Evolutionary conservation across 2,888 invertebrate species (phyloP).

Genomic region (Cosmia trapezina): DNA sequence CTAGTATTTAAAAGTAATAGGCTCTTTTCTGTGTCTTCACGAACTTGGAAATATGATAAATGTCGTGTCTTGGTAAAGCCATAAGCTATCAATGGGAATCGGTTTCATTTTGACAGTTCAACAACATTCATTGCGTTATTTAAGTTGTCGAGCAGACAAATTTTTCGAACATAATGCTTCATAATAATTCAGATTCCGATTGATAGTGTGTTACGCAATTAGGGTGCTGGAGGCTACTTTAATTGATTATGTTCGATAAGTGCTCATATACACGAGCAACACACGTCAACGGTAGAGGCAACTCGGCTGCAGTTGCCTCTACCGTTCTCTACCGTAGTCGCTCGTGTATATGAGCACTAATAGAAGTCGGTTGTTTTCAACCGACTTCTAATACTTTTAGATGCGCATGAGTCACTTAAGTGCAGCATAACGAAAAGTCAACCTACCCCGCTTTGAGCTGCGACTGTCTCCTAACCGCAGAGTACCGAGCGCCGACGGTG

Average conservation of each 20-base stretch:
- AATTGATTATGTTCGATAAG: background rate
- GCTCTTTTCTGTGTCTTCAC: background rate
- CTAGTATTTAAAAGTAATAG: background rate
- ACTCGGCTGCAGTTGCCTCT: too few species aligned
- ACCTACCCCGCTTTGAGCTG: constrained; percentile 94
- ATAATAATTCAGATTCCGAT: too few species aligned
- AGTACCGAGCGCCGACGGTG: constrained; percentile 97
- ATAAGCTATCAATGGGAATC: too few species aligned
- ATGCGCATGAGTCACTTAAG: background rate
- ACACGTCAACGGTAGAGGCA: too few species aligned
- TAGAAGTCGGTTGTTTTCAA: background rate
- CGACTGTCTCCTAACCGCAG: constrained; percentile 96
- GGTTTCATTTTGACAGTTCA: too few species aligned
- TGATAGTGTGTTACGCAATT: too few species aligned
- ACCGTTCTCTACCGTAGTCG: too few species aligned
- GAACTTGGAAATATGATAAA: background rate
- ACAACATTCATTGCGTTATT: too few species aligned
- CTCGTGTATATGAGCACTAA: too few species aligned
- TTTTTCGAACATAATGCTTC: too few species aligned
- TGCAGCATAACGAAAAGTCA: background rate
- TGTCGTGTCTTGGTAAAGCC: background rate
- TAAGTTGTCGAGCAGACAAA: too few species aligned
- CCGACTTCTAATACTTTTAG: background rate
- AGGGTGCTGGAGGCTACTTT: background rate
- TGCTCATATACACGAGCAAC: too few species aligned